Percentiles rank a stretch among this genome's conserved stretches.
Conservation (phyloP, 2,888 invertebrate genomes). For the Ichneumon xanthorius region DNA sequence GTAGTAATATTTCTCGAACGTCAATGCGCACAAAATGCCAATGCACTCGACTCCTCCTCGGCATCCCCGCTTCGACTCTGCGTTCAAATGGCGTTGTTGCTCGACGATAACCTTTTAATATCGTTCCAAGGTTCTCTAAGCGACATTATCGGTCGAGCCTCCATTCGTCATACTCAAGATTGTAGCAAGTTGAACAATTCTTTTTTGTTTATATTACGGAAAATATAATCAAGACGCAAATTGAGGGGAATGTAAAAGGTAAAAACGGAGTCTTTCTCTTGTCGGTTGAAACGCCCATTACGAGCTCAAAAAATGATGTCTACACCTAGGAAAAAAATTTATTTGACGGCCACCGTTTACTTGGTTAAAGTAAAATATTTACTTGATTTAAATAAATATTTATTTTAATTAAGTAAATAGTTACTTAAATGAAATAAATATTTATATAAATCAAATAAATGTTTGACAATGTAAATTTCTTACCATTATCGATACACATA, state of each 20-base stretch:
- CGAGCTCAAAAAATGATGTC: neutral
- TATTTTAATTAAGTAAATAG: no score
- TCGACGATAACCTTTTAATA: conserved; percentile 65
- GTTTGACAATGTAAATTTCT: no score
- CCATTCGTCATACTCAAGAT: conserved; percentile 10
- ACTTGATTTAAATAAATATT: no score
- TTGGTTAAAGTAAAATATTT: no score
- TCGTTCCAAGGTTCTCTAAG: conserved; percentile 42
- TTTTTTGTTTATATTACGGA: neutral
- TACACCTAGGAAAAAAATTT: no score
- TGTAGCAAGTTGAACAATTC: neutral
- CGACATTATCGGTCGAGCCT: conserved; percentile 23
- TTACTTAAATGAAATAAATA: no score
- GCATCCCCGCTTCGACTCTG: conserved; percentile 30
- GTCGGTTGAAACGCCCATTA: neutral
- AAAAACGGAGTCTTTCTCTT: neutral
- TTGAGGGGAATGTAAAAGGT: neutral
- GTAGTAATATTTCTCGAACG: conserved; percentile 30
- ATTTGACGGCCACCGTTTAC: no score
- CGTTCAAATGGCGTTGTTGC: conserved; percentile 59
- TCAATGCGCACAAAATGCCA: conserved; percentile 58
- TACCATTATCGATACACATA: no score
- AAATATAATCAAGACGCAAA: neutral
- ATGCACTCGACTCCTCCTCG: conserved; percentile 53
- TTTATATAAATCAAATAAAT: no score